Evolutionary conservation across 2,888 invertebrate genomes (phyloP), one percentile per base, ranked within the genome.

Genomic region (Sphaeridia pumilis): DNA sequence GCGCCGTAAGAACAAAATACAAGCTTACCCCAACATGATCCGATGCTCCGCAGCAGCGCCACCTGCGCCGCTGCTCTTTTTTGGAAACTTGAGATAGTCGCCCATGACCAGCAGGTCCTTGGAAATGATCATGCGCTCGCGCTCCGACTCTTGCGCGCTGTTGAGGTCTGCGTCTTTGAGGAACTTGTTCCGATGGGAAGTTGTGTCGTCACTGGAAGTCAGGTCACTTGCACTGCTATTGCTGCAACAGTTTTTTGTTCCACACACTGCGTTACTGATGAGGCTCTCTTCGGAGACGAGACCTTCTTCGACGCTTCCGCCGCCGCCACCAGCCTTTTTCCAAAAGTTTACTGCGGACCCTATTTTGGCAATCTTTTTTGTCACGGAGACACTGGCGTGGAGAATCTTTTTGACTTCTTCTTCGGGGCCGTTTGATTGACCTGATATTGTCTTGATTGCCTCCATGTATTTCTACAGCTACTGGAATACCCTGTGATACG

Each of bases 21-120:
- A n/a, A n/a, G n/a, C n/a, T n/a, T n/a, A n/a, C n/a, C n/a, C n/a
- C n/a, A n/a, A n/a, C n/a, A n/a, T n/a, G n/a, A n/a, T n/a, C n/a
- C n/a, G n/a, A n/a, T n/a, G n/a, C n/a, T n/a, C n/a, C n/a, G n/a
- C n/a, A n/a, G n/a, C n/a, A n/a, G n/a, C n/a, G n/a, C n/a, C n/a
- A n/a, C n/a, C n/a, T n/a, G n/a, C n/a, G n/a, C n/a, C n/a, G n/a
- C n/a, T n/a, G n/a, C n/a, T n/a, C n/a, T n/a, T n/a, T n/a, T 63
- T 64, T 26, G 64, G 64, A n/a, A 64, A 57, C n/a, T 62, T 54
- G 25, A 64, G 58, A 51, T 64, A 64, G 52, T 64, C 64, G 28
- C 64, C 64, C 21, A 64, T 56, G 43, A 64, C 61, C 4, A 64
- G 58, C 20, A 64, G 49, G 54, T 64, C 64, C 56, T 63, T 63